Evolutionary conservation across 2,888 invertebrate species (phyloP).

Genomic region (Apamea anceps): DNA sequence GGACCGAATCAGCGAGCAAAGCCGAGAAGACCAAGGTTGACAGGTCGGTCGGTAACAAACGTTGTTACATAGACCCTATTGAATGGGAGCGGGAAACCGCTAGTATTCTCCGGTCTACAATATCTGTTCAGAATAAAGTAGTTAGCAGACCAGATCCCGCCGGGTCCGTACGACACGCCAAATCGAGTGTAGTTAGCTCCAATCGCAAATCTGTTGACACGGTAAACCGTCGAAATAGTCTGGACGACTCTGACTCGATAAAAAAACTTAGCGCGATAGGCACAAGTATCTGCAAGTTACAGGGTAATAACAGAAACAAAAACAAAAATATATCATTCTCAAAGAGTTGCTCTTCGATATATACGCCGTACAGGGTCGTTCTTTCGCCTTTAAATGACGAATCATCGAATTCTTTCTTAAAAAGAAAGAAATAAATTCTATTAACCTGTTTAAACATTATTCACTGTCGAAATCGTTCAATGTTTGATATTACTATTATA

Average conservation of each 20-base stretch:
- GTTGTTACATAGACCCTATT: constrained; percentile 88
- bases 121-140: constrained; percentile 86
- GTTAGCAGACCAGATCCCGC: constrained; percentile 75
- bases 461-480: constrained; percentile 50
- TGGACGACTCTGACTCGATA: constrained; percentile 79
- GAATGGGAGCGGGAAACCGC: constrained; percentile 90
- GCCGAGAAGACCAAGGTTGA: constrained; percentile 82
- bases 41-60: constrained; percentile 88
- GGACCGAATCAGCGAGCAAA: constrained; percentile 86
- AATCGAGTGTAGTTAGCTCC: constrained; percentile 78
- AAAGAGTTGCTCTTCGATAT: constrained; percentile 85
- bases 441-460: constrained; percentile 48
- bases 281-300: constrained; percentile 84
- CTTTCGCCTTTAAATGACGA: constrained; percentile 82
- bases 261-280: constrained; percentile 87
- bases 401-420: constrained; percentile 66
- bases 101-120: constrained; percentile 88
- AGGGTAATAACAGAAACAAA: constrained; percentile 80
- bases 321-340: constrained; percentile 83
- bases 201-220: constrained; percentile 75
- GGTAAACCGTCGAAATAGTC: constrained; percentile 74
- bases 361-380: constrained; percentile 83
- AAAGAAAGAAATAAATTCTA: constrained; percentile 70
- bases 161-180: constrained; percentile 78
- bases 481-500: constrained; percentile 52